Conservation (phyloP, 1,140 invertebrate species). For the Ostrea denselamellosa region DNA sequence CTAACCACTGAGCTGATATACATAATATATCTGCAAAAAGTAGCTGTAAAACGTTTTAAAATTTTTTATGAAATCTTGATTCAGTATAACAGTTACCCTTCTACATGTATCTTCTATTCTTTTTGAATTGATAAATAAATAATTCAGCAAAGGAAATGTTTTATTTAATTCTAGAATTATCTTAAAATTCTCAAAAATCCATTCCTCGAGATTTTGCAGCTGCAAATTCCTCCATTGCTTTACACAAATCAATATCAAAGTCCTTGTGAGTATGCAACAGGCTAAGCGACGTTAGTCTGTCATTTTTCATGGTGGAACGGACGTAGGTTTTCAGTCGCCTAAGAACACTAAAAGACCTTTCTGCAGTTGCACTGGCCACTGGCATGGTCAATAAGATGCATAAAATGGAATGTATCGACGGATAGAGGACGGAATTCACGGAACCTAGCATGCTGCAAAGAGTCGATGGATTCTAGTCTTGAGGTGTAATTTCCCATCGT, state of each 20-base stretch:
- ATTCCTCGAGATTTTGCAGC: too few relatives aligned
- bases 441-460: neutral
- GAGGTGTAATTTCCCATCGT: neutral
- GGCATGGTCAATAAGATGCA: constrained; percentile 4
- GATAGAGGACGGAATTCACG: neutral
- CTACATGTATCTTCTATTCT: too few relatives aligned
- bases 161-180: too few relatives aligned
- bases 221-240: too few relatives aligned
- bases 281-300: neutral
- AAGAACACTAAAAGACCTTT: constrained; percentile 23
- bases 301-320: constrained; percentile 20
- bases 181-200: too few relatives aligned
- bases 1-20: too few relatives aligned
- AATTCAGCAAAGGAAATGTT: too few relatives aligned
- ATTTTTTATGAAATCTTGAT: too few relatives aligned
- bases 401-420: neutral
- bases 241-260: neutral
- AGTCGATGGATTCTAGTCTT: neutral
- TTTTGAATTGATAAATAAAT: too few relatives aligned
- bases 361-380: constrained; percentile 40
- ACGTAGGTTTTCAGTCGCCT: constrained; percentile 36
- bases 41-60: too few relatives aligned
- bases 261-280: neutral
- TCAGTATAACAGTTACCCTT: too few relatives aligned
- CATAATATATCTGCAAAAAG: too few relatives aligned